phyloP scores from a whole-genome alignment of 1,140 invertebrate genomes.

The Eupristina koningsbergeri region DNA sequence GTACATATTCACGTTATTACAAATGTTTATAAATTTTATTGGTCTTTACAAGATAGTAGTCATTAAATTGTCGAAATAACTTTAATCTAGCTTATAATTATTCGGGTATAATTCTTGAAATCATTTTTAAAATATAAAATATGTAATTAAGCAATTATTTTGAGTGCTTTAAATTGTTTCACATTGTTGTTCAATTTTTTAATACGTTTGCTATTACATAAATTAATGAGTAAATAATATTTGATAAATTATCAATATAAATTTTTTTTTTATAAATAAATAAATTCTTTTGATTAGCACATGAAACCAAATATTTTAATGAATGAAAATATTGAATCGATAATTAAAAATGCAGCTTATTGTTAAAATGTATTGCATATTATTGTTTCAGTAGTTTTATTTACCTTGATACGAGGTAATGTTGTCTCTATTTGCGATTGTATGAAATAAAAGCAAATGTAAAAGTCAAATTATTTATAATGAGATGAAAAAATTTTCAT shows the following conservation, averaged over 20 bases:
- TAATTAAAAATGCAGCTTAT: too few species aligned
- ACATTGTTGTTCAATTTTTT: not conserved
- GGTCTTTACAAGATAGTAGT: not conserved
- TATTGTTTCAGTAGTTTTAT: too few species aligned
- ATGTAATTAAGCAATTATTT: too few species aligned
- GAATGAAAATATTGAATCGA: too few species aligned
- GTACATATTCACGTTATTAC: not conserved
- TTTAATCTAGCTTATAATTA: too few species aligned
- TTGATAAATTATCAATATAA: not conserved
- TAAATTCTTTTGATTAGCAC: not conserved
- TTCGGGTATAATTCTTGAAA: not conserved
- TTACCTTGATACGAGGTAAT: too few species aligned
- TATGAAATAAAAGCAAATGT: too few species aligned
- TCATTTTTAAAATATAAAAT: not conserved
- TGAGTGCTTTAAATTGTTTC: not conserved
- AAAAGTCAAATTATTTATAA: too few species aligned
- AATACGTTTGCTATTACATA: not conserved
- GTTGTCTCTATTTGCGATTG: too few species aligned
- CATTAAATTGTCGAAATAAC: not conserved
- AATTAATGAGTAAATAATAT: not conserved
- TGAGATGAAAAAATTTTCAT: too few species aligned
- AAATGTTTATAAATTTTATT: not conserved
- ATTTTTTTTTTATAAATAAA: not conserved
- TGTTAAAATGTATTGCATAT: too few species aligned
- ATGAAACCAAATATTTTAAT: conserved; percentile 6